Conservation (phyloP, 2,113 vertebrate species). For the Microtus montanus region DNA sequence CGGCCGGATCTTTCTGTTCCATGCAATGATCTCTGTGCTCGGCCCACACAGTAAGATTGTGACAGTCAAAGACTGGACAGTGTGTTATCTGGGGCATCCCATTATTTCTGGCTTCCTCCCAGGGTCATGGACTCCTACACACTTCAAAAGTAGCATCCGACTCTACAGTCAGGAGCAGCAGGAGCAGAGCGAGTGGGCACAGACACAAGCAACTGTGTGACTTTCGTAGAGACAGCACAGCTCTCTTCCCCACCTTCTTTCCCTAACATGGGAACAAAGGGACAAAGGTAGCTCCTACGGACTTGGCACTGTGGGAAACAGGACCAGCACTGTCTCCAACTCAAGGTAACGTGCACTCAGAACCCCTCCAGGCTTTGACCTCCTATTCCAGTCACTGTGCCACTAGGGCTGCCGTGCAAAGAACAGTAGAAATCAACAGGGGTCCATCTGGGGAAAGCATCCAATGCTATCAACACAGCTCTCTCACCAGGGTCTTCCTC, state of each 20-base stretch:
- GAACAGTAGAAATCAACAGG: background rate
- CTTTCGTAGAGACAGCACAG: background rate
- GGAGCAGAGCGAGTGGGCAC: background rate
- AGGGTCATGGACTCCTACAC: background rate
- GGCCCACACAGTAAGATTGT: background rate
- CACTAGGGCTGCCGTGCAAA: background rate
- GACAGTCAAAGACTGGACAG: background rate
- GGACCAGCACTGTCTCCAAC: background rate
- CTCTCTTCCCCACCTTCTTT: background rate
- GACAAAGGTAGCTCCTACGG: background rate
- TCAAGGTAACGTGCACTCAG: background rate
- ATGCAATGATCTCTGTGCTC: background rate
- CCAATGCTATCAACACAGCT: background rate
- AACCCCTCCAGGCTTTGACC: background rate
- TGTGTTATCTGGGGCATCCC: background rate
- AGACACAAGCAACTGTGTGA: background rate
- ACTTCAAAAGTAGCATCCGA: background rate
- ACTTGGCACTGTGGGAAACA: background rate
- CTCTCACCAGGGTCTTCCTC: background rate
- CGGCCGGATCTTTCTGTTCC: background rate
- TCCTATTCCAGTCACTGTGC: background rate
- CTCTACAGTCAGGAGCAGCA: background rate
- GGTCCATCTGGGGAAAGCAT: background rate
- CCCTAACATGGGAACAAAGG: background rate
- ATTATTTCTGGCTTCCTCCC: background rate